Evolutionary conservation across 2,888 invertebrate genomes (phyloP), one percentile per base, ranked within the genome.

Genomic region (Melieria picta): DNA sequence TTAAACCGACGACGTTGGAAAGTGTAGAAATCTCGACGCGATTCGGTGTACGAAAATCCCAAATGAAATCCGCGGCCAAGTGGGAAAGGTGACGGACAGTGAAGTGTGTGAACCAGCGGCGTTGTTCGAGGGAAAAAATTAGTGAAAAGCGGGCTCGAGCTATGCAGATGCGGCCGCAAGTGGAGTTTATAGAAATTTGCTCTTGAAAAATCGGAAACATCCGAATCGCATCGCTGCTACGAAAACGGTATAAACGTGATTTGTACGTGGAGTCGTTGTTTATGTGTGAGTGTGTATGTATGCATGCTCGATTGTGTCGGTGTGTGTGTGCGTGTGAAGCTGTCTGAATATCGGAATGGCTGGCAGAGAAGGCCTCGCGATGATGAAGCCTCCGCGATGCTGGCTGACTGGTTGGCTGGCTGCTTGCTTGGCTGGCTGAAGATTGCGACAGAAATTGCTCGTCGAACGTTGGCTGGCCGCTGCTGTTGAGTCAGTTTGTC

Each of bases 181-280:
- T 30, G 30, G 30, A 30, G 3, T 30, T 30, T 48, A 67, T 52
- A 50, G 60, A 67, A 52, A 67, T 67, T 67, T 67, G 67, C 60
- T 67, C 67, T 67, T 67, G 67, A 67, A 67, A 67, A 67, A 58
- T 66, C 66, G 30, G 30, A 30, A 43, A 66, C 66, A 58, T 43
- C 58, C 43, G 30, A 66, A 60, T 48, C 66, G 43, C 55, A 61
- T 45, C 50, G 67, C 60, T 58, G 45, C 60, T 67, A 61, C 16
- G 52, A 75, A 75, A 77, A 76, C 77, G 77, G 76, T 77, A 77
- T 74, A 77, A 78, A 78, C 78, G 77, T 76, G 77, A 76, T 78
- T 77, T 75, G 75, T 67, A 30, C 30, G 30, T 30, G 30, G 30
- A 30, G 30, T 30, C 30, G 30, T 30, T 30, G 30, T 30, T 2